phyloP scores from a whole-genome alignment of 1,140 invertebrate genomes.

The Drosophila mauritiana region DNA sequence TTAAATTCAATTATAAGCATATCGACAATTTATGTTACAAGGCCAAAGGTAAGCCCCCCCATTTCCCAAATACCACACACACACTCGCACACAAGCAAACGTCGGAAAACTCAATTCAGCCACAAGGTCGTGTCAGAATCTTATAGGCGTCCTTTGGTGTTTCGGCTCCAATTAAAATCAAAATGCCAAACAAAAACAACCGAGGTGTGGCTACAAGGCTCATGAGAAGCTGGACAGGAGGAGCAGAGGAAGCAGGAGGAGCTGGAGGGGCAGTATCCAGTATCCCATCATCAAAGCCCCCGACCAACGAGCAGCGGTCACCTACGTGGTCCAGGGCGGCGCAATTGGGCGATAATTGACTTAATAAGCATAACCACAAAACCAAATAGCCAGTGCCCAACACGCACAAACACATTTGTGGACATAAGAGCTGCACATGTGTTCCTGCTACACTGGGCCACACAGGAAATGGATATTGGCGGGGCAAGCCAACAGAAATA shows the following conservation, averaged over 20 bases:
- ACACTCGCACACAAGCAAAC: too few relatives aligned
- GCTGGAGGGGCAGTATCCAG: background rate
- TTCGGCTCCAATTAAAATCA: slow-evolving; percentile 71
- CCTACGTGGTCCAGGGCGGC: slow-evolving; percentile 36
- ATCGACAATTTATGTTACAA: slow-evolving; percentile 1
- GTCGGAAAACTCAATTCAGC: background rate
- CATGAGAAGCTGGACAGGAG: background rate
- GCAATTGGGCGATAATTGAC: slow-evolving; percentile 80
- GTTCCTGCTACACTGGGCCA: slow-evolving; percentile 21
- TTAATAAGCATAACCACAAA: slow-evolving; percentile 81
- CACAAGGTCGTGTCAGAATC: slow-evolving; percentile 13
- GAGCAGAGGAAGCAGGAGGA: background rate
- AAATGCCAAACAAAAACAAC: slow-evolving; percentile 70
- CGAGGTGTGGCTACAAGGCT: slow-evolving; percentile 8
- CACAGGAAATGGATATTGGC: slow-evolving; percentile 8
- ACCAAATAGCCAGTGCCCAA: slow-evolving; percentile 52
- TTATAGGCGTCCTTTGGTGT: slow-evolving; percentile 29
- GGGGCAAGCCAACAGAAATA: too few relatives aligned
- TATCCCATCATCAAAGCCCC: slow-evolving; percentile 16
- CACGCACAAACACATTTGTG: slow-evolving; percentile 40
- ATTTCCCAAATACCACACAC: background rate
- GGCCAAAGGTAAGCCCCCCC: background rate
- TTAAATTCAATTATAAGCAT: slow-evolving; percentile 47
- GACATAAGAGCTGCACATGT: slow-evolving; percentile 18
- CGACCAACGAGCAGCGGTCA: slow-evolving; percentile 27